Conservation (phyloP, 2,113 vertebrate genomes). For the Cercocebus atys region DNA sequence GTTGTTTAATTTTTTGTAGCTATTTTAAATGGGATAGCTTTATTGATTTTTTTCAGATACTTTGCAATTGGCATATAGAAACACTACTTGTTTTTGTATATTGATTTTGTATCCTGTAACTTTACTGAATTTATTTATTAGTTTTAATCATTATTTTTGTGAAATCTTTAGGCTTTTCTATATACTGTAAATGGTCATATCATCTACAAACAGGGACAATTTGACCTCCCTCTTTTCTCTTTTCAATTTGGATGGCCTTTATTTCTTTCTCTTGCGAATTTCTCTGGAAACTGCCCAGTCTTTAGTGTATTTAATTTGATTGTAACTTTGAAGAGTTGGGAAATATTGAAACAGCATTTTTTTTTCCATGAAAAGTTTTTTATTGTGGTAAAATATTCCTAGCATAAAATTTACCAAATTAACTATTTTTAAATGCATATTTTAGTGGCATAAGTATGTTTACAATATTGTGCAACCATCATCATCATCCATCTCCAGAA, state of each 20-base stretch:
- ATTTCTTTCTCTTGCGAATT: no score
- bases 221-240: no score
- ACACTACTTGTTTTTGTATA: not conserved
- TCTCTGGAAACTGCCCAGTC: no score
- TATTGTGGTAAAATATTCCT: not conserved
- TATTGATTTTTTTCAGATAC: not conserved
- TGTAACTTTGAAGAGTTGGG: no score
- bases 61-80: not conserved
- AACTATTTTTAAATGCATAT: not conserved
- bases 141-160: not conserved
- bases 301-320: no score
- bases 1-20: not conserved
- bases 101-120: not conserved
- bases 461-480: not conserved
- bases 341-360: no score
- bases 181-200: no score
- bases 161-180: no score
- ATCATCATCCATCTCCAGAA: not conserved
- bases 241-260: no score
- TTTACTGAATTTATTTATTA: not conserved
- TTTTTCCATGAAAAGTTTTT: no score
- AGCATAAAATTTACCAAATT: not conserved
- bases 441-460: not conserved
- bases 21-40: not conserved
- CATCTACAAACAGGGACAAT: no score